phyloP scores from a whole-genome alignment of 1,140 invertebrate genomes.

The Brachionus manjavacas region DNA sequence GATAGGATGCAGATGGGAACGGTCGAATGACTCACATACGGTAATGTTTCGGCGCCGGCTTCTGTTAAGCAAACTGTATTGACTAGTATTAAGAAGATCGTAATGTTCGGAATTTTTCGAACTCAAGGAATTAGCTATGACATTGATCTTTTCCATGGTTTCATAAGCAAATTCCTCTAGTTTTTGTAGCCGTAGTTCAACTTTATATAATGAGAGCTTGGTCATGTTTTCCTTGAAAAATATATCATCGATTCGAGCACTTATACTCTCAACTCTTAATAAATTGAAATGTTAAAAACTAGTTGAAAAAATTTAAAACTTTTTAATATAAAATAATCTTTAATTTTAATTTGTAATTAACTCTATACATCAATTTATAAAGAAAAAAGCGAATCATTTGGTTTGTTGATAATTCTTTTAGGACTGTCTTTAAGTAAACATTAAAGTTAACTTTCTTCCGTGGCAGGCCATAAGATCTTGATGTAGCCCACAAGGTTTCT shows the following conservation, averaged over 20 bases:
- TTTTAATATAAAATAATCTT: too few relatives aligned
- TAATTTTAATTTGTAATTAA: too few relatives aligned
- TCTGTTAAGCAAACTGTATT: not conserved
- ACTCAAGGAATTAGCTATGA: not conserved
- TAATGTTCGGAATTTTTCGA: not conserved
- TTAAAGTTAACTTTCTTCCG: too few relatives aligned
- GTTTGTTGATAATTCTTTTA: too few relatives aligned
- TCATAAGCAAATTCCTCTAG: constrained; percentile 32
- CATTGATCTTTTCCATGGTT: constrained; percentile 23
- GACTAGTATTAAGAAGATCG: not conserved
- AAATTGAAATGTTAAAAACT: too few relatives aligned
- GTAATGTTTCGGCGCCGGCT: not conserved
- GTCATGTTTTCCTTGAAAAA: constrained; percentile 42
- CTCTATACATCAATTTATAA: too few relatives aligned
- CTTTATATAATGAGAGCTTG: constrained; percentile 23
- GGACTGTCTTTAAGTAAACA: too few relatives aligned
- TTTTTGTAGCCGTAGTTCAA: constrained; percentile 27
- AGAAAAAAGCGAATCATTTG: too few relatives aligned
- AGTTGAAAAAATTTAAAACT: too few relatives aligned
- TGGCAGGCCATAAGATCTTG: too few relatives aligned
- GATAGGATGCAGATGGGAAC: not conserved
- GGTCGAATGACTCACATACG: not conserved
- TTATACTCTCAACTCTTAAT: constrained; percentile 30
- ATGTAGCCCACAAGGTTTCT: too few relatives aligned
- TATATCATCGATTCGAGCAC: constrained; percentile 40